Base-by-base conservation (phyloP, 1,140 invertebrate genomes). In the Neodiprion fabricii region DNA sequence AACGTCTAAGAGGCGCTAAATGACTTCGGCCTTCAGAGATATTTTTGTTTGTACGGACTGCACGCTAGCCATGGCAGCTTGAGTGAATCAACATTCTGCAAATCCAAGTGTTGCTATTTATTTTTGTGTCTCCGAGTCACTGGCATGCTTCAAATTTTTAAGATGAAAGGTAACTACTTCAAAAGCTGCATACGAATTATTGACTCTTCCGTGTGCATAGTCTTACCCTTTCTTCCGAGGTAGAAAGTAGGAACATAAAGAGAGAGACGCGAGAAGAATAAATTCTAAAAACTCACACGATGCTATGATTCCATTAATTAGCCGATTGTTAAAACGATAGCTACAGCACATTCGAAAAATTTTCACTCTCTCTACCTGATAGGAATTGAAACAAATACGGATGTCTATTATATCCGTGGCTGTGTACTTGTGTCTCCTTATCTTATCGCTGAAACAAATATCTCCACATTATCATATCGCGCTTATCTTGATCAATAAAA, bases 391-490 rank as follows among this genome's bases (percentile, higher is more conserved):
- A 17, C 40, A 69, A 21, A 23, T 47, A 12, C 11, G 14, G 5
- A 7, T 11, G 40, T 11, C 11, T 61, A 14, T 14, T 3, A 3
- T 61, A 61, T 61, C 11, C 53, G 11, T 8, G 4, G 53, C 11
- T 17, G 53, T 40, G n/a, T 48, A 49, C 7, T 71, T 71, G 48
- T 50, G 48, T 71, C 70, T 71, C 21, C 11, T 71, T 71, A 71
- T 71, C 70, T 71, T 71, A 71, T 71, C 70, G 21, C 48, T 71
- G 21, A 48, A 14, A 71, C 48, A 71, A 12, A 50, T 71, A 49
- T 71, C 70, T 40, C 23, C 14, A 71, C 9, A 14, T 48, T 48
- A 71, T 71, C 68, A 70, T 28, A 21, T 70, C 12, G 0, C 7
- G 61, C 17, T 21, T 69, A 12, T 69, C 67, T 69, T 21, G 40